A percentile compares a stretch with the other conserved stretches of the same genome.
Evolutionary conservation across 23 tunicate species (phyloP).

Genomic region (Styela plicata): DNA sequence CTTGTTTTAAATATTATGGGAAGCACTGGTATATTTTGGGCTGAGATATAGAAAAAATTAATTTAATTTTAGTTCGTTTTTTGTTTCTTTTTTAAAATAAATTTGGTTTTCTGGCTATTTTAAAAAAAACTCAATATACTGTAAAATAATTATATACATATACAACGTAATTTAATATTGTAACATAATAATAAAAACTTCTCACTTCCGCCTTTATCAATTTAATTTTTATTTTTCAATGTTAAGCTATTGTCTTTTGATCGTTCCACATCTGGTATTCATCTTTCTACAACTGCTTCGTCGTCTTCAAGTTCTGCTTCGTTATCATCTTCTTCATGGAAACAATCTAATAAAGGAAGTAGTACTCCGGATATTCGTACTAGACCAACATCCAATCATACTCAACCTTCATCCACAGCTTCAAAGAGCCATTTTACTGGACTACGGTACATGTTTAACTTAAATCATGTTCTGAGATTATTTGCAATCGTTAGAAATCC

Average conservation of each 20-base stretch:
- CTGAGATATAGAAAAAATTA: no score
- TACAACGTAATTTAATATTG: no score
- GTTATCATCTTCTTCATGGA: slow-evolving; percentile 24
- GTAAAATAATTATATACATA: no score
- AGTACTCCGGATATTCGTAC: slow-evolving; percentile 20
- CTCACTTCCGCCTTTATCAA: background rate
- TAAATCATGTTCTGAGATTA: no score
- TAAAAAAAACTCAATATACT: no score
- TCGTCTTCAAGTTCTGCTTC: slow-evolving; percentile 29
- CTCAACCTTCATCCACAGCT: slow-evolving; percentile 9
- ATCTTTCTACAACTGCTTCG: slow-evolving; percentile 16
- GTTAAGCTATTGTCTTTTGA: slow-evolving; percentile 16
- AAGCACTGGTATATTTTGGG: no score
- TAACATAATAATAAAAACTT: no score
- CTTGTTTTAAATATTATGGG: no score
- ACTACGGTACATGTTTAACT: background rate
- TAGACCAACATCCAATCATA: slow-evolving; percentile 18
- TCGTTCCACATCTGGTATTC: slow-evolving; percentile 27
- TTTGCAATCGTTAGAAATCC: no score
- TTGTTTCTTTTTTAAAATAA: no score
- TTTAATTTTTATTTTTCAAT: background rate
- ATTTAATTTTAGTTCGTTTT: no score
- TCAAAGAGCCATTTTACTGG: background rate
- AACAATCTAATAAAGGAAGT: slow-evolving; percentile 9
- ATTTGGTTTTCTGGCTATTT: no score